Base-by-base conservation (phyloP, 2,888 invertebrate species). In the Spilarctia lutea region DNA sequence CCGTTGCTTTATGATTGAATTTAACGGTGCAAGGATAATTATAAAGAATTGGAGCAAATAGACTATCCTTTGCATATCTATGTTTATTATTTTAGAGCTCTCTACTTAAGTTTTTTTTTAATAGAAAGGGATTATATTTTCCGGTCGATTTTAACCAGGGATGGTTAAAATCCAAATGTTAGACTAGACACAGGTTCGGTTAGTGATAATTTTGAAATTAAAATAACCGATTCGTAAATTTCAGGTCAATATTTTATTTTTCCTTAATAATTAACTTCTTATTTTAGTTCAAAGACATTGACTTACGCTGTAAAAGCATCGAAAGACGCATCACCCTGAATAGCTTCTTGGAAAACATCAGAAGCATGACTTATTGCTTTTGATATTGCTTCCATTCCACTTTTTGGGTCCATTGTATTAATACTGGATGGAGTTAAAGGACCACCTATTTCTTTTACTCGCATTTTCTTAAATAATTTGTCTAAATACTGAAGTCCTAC, bases 231-330 rank as follows among this genome's bases (percentile, higher is more conserved):
- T 7, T 52, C 24, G 6, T 20, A 48, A 48, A 48, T 45, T 52
- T 20, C 16, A 52, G 1, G 2, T n/a, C n/a, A n/a, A n/a, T n/a
- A n/a, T 42, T 1, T 20, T 52, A 2, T 52, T 52, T 52, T 52
- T 0, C 1, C 4, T 52, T 3, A n/a, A n/a, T n/a, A n/a, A 48
- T 20, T 48, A 6, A 7, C 7, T 52, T 52, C 0, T 52, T 52
- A 8, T 27, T n/a, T 27, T n/a, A 13, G 2, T 63, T 63, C 6
- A 2, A 30, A 63, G 2, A 6, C 0, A 30, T 30, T 68, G 80
- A 94, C 95, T 94, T 89, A 96, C 96, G 93, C 84, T 79, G 92
- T 88, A 81, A 92, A 93, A 60, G 90, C 86, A 79, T 94, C 92
- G 52, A 92, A 78, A 1, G 86, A 78, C 2, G 87, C 73, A 68